Conservation (phyloP, 2,888 invertebrate species). For the Leucania comma region DNA sequence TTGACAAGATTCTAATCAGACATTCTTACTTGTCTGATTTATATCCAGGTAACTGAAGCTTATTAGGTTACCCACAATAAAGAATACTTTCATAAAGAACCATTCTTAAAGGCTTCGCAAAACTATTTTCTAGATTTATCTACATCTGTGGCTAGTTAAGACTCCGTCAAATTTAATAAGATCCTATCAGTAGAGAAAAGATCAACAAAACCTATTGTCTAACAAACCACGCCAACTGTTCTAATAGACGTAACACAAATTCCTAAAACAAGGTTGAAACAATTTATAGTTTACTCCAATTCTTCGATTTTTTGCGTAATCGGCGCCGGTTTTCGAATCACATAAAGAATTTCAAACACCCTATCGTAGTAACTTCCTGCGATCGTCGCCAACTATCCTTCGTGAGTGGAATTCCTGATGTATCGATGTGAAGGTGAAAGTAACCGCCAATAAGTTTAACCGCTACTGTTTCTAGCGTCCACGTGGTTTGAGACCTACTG, state of each 20-base stretch:
- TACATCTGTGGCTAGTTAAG: slow-evolving; percentile 1
- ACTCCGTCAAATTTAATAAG: slow-evolving; percentile 7
- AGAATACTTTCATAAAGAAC: neutral
- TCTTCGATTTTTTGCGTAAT: slow-evolving; percentile 63
- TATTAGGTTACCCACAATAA: slow-evolving; percentile 21
- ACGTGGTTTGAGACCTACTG: slow-evolving; percentile 63
- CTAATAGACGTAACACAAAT: slow-evolving; percentile 11
- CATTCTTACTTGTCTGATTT: neutral
- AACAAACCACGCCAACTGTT: neutral
- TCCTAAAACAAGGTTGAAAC: slow-evolving; percentile 17
- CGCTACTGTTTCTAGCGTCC: slow-evolving; percentile 61
- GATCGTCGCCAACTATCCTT: slow-evolving; percentile 67
- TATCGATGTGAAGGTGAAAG: slow-evolving; percentile 79
- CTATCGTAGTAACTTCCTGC: slow-evolving; percentile 72
- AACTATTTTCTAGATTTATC: slow-evolving; percentile 18
- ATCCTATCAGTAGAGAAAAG: slow-evolving; percentile 26
- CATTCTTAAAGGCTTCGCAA: slow-evolving; percentile 15
- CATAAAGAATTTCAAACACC: slow-evolving; percentile 72
- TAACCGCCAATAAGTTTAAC: slow-evolving; percentile 69
- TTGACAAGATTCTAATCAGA: neutral
- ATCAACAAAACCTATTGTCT: slow-evolving; percentile 22
- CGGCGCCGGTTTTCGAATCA: slow-evolving; percentile 71
- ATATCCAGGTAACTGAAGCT: neutral
- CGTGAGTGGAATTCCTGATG: slow-evolving; percentile 79
- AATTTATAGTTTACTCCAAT: slow-evolving; percentile 48